Conservation (phyloP, 92 coral and sea anemone species). For the Epizoanthus fatuus region DNA sequence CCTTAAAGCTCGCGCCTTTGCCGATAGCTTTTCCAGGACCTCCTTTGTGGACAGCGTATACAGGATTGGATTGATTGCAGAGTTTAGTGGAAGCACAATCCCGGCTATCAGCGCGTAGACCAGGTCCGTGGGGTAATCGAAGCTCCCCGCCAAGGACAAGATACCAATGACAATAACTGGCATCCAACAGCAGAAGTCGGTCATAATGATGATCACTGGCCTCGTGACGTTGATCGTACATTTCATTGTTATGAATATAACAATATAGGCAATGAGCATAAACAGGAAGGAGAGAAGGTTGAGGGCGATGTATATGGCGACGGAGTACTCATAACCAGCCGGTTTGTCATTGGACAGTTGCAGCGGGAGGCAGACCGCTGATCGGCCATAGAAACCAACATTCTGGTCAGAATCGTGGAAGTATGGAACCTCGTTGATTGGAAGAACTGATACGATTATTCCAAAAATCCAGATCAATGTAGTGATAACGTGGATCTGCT, state of each 20-base stretch:
- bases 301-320: constrained; percentile 53
- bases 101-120: too few relatives aligned
- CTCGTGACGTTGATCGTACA: too few relatives aligned
- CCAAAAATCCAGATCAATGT: constrained; percentile 49
- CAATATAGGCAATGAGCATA: constrained; percentile 61
- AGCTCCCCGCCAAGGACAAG: too few relatives aligned
- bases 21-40: too few relatives aligned
- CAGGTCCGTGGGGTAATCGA: too few relatives aligned
- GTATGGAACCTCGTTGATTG: constrained; percentile 34
- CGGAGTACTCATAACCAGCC: constrained; percentile 68
- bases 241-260: constrained; percentile 27
- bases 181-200: too few relatives aligned
- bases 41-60: too few relatives aligned
- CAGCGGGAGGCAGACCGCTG: constrained; percentile 70
- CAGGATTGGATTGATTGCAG: too few relatives aligned
- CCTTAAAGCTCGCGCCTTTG: too few relatives aligned
- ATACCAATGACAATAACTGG: too few relatives aligned
- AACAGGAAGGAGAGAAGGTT: constrained; percentile 60
- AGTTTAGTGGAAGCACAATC: too few relatives aligned
- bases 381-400: constrained; percentile 67
- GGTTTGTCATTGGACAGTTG: constrained; percentile 51
- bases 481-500: constrained; percentile 32
- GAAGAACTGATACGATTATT: constrained; percentile 42
- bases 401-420: constrained; percentile 48
- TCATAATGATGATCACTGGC: too few relatives aligned